Evolutionary conservation across 2,888 invertebrate species (phyloP), one percentile per base, ranked within the genome.

Genomic region (Eilema sororculum): DNA sequence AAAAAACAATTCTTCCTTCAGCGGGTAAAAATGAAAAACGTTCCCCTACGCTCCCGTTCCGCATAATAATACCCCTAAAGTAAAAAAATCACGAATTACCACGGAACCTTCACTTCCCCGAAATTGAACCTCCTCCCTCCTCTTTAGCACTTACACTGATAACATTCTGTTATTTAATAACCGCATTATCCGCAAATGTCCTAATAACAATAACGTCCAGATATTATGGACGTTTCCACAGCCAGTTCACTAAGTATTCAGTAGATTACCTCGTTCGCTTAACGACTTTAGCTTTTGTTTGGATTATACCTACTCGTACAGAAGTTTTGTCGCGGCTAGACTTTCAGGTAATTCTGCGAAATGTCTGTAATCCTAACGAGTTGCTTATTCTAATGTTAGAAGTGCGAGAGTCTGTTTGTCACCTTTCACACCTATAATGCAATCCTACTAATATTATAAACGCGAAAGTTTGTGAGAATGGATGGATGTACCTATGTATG

Each of bases 201-300:
- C 52, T 52, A 52, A 52, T 63, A 41, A 63, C 63, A 63, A 9
- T 63, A 41, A 41, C 41, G 41, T 24, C 24, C n/a, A 24, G 41
- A n/a, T 52, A 52, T 63, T 63, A 41, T 41, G 41, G 63, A 41
- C 22, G 3, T 41, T 41, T 24, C 46, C 24, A 12, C 24, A 16
- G 22, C 24, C 24, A 22, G 9, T 25, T 63, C 63, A 41, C 25
- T 52, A 52, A 64, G n/a, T 64, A 64, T 64, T 64, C 52, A 64
- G 52, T 20, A 28, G 52, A 64, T 64, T 46, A 46, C 63, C 33
- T 58, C 37, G 37, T 58, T 65, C 9, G 20, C 13, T 10, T 57
- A 56, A 65, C 56, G 30, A 65, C 56, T 57, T n/a, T 12, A 62
- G 28, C 37, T 24, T 41, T 41, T 24, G 33, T 63, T 16, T 63